These are phyloP conservation scores for Achatina immaculata DNA, from an alignment of 1,140 invertebrate genomes.

Conservation along the genomic window DNA sequence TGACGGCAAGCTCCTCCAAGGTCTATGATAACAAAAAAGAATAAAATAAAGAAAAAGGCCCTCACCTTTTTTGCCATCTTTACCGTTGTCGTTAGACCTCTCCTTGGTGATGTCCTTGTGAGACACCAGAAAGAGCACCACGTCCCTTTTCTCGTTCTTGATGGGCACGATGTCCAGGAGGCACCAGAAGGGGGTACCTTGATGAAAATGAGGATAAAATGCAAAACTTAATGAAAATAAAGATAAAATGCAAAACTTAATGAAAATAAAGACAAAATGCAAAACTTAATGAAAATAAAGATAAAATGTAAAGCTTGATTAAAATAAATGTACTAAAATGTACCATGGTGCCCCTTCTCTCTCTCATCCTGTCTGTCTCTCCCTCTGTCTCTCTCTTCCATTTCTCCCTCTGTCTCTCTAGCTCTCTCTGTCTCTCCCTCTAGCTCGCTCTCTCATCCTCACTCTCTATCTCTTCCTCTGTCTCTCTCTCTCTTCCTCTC, in stretches of 20 bases:
- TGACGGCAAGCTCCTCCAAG: not conserved
- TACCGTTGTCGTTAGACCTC: slow-evolving; percentile 72
- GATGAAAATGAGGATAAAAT: not conserved
- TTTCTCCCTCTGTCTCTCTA: not conserved
- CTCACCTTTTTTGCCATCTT: not conserved
- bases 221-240: no score
- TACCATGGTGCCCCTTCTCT: not conserved
- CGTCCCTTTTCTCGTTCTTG: slow-evolving; percentile 97
- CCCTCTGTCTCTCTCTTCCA: not conserved
- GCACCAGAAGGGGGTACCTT: slow-evolving; percentile 94
- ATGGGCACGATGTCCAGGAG: slow-evolving; percentile 97
- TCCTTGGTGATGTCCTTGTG: slow-evolving; percentile 96
- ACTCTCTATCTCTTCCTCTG: not conserved
- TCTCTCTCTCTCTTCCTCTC: not conserved
- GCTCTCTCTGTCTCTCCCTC: not conserved
- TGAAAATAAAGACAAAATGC: no score
- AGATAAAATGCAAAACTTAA: no score
- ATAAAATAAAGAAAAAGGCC: not conserved
- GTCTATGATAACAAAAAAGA: not conserved
- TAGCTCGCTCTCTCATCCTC: not conserved
- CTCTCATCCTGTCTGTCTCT: not conserved
- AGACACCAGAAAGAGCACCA: slow-evolving; percentile 94
- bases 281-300: no score
- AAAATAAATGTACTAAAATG: not conserved
- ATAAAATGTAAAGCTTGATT: not conserved